Evolutionary conservation across 1,140 invertebrate species (phyloP).

Genomic region (Drosophila pectinifera): DNA sequence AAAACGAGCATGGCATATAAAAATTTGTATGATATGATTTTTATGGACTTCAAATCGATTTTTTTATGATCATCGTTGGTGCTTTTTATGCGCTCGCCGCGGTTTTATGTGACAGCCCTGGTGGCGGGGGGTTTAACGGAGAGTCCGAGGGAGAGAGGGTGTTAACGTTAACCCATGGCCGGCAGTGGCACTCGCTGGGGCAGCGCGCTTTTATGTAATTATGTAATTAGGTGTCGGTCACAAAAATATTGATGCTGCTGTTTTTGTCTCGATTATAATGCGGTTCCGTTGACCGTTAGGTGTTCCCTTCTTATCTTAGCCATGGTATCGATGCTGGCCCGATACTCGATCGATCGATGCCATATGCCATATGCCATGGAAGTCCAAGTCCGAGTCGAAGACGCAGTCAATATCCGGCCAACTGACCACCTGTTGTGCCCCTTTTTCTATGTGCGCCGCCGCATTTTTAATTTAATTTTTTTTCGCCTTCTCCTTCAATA

Average conservation of each 20-base stretch:
- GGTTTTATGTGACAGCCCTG: slow-evolving; percentile 71
- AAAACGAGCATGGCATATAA: slow-evolving; percentile 64
- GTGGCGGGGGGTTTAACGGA: background rate
- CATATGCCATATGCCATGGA: slow-evolving; percentile 55
- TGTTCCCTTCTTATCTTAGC: slow-evolving; percentile 46
- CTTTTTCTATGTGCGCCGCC: slow-evolving; percentile 71
- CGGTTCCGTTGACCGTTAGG: slow-evolving; percentile 36
- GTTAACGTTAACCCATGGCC: slow-evolving; percentile 34
- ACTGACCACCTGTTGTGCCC: slow-evolving; percentile 65
- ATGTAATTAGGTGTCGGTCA: slow-evolving; percentile 75
- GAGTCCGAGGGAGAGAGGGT: background rate
- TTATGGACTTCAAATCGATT: slow-evolving; percentile 82
- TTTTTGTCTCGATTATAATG: background rate
- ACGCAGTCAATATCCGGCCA: slow-evolving; percentile 54
- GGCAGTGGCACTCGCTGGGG: background rate
- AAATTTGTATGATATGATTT: slow-evolving; percentile 83
- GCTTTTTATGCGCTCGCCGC: slow-evolving; percentile 67
- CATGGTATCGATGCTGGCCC: slow-evolving; percentile 31
- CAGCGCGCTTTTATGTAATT: slow-evolving; percentile 55
- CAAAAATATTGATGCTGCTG: slow-evolving; percentile 39
- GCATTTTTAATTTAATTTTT: slow-evolving; percentile 72
- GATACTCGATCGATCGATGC: slow-evolving; percentile 16
- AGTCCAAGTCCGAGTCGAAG: slow-evolving; percentile 11
- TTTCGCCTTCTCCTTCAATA: slow-evolving; percentile 24
- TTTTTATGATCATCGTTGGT: slow-evolving; percentile 75